A percentile compares a stretch with the other conserved stretches of the same genome.
Evolutionary conservation across 1,140 invertebrate species (phyloP).

Genomic region (Camponotus floridanus): DNA sequence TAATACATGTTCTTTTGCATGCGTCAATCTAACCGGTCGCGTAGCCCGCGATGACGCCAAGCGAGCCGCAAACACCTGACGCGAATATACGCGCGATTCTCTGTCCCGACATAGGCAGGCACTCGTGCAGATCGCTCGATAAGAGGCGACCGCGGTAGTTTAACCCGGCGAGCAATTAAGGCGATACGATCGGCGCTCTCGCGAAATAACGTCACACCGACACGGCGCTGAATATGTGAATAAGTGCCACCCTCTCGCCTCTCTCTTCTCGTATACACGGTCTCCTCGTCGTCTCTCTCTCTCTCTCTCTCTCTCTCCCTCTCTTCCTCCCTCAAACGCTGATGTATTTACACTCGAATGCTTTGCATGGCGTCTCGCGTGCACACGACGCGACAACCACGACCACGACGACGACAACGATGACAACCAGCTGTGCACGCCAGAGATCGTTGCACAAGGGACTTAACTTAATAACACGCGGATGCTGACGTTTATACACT

Average conservation of each 20-base stretch:
- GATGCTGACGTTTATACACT: constrained; percentile 71
- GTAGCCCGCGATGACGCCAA: constrained; percentile 67
- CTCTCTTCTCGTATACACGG: not conserved
- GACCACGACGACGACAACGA: constrained; percentile 33
- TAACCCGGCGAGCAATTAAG: constrained; percentile 84
- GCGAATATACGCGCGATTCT: constrained; percentile 56
- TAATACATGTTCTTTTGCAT: constrained; percentile 13
- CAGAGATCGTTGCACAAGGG: constrained; percentile 39
- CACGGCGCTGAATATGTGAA: constrained; percentile 67
- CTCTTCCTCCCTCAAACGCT: not conserved
- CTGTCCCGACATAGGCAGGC: constrained; percentile 29
- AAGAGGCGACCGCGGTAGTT: constrained; percentile 81
- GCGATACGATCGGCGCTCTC: constrained; percentile 81
- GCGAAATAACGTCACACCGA: constrained; percentile 82
- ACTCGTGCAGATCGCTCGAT: constrained; percentile 80
- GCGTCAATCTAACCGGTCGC: constrained; percentile 25
- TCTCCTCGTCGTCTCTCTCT: not conserved
- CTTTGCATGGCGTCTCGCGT: constrained; percentile 68
- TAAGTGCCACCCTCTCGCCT: constrained; percentile 54
- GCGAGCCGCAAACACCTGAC: constrained; percentile 79
- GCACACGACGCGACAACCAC: constrained; percentile 55
- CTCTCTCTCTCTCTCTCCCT: constrained; percentile 3
- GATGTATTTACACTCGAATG: constrained; percentile 70
- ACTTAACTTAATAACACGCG: constrained; percentile 72
- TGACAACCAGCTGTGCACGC: constrained; percentile 65